Evolutionary conservation across 2,888 invertebrate genomes (phyloP), one percentile per base, ranked within the genome.

Genomic region (Gastracanthus pulcherrimus): DNA sequence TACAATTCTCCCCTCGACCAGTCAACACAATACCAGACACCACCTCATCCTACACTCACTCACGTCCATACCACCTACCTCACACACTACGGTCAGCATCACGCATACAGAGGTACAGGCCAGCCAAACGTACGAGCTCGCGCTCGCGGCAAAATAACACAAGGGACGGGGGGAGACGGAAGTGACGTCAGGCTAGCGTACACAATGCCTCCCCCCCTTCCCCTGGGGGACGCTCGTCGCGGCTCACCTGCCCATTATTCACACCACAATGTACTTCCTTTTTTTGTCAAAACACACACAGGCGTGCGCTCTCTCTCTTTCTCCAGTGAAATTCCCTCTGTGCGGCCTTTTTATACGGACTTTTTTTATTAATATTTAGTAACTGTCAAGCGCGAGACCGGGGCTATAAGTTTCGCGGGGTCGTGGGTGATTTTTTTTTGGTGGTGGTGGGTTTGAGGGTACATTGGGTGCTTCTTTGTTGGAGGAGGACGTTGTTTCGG

Each of bases 191-290:
- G 71, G 75, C 31, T 9, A 64, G 74, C 34, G 58, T 41, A 34
- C 29, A 82, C 83, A 80, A 83, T 83, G 71, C 34, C 72, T 34
- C 71, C 34, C 29, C 19, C 55, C 1, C 36, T 34, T 13, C 38
- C 74, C 19, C 16, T n/a, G n/a, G n/a, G n/a, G 55, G n/a, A 0
- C 58, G 7, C 31, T 72, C 80, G 80, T 80, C 80, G 75, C 75
- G 77, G 80, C 82, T 83, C 82, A 83, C 82, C 82, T 83, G 82
- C 80, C 76, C 85, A 87, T 87, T 87, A 87, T 87, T 87, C 87
- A 84, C 84, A 84, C 87, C 86, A 88, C 88, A 88, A 88, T 88
- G 88, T 86, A 88, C 87, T 88, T 88, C 88, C 88, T 86, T 87
- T 87, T n/a, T 84, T 84, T 75, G 80, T 82, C 82, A 82, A 81